These are phyloP conservation scores for Caerostris darwini DNA, from an alignment of 1,140 invertebrate species.

Conservation along the genomic window DNA sequence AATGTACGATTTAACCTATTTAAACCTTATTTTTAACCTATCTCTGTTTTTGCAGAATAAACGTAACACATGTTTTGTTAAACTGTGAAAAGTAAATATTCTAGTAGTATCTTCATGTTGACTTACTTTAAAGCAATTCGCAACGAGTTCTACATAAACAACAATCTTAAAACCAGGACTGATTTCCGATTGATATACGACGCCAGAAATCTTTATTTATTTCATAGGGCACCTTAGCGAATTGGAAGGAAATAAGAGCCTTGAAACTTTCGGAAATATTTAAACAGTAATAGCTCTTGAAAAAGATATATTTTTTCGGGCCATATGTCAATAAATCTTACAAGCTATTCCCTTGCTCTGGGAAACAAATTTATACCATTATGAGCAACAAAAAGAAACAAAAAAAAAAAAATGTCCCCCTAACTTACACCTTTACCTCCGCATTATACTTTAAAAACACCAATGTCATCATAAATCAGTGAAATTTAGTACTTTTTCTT, in stretches of 20 bases:
- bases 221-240: not conserved
- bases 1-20: no score
- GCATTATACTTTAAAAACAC: slow-evolving; percentile 73
- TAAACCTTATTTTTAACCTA: no score
- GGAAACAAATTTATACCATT: slow-evolving; percentile 69
- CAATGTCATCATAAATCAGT: slow-evolving; percentile 65
- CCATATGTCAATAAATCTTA: slow-evolving; percentile 56
- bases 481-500: slow-evolving; percentile 45
- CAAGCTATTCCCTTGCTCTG: not conserved
- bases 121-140: not conserved
- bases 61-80: no score
- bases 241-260: slow-evolving; percentile 32
- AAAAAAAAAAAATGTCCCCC: not conserved
- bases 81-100: not conserved
- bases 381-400: slow-evolving; percentile 26
- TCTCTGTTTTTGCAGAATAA: no score
- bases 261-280: slow-evolving; percentile 42
- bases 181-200: slow-evolving; percentile 36
- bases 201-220: slow-evolving; percentile 12
- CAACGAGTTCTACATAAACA: slow-evolving; percentile 16
- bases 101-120: no score
- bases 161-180: slow-evolving; percentile 16
- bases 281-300: slow-evolving; percentile 45
- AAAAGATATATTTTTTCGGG: slow-evolving; percentile 61
- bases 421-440: slow-evolving; percentile 68